Evolutionary conservation across 2,888 invertebrate genomes (phyloP), one percentile per base, ranked within the genome.

Genomic region (Watsonalla binaria): DNA sequence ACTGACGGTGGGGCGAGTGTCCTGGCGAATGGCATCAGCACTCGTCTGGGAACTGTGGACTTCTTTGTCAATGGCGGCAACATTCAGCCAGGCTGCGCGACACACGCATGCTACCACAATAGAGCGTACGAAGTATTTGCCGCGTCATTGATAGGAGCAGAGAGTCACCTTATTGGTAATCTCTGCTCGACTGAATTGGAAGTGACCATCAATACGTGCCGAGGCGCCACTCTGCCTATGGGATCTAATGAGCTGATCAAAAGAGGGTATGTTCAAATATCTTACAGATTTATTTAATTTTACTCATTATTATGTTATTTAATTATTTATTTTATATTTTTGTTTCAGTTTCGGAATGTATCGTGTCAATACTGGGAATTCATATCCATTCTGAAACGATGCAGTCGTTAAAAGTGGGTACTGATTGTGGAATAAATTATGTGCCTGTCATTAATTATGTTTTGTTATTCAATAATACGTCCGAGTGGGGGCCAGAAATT

Each of bases 31-130:
- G 97, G 97, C 0, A 93, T 96, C 62, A 92, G 93, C 24, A 94
- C 94, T 64, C 92, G 94, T 0, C 92, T 95, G 46, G 97, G 96
- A 0, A 94, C 97, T 74, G 93, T 96, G 0, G 97, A 98, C 84
- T 97, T 96, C 83, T 97, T 94, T 80, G 96, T 96, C 0, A 98
- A 97, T 69, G 96, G 96, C 0, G 97, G 97, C 0, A 91, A 92
- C 51, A 92, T 93, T 68, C 97, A 90, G 61, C 89, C 88, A 0
- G 89, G 87, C 0, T 88, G 89, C 51, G 9, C 67, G 0, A 70
- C 61, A 5, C 67, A 76, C 49, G 7, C 59, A 0, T 86, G 85
- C 59, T 68, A 68, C 54, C 85, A 86, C 55, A 69, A 78, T 45
- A 72, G 84, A 5, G 77, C 85, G 0, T 81, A 71, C 62, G 76